Base-by-base conservation (phyloP, 2,888 invertebrate genomes). In the Sinhomidia bicolor region DNA sequence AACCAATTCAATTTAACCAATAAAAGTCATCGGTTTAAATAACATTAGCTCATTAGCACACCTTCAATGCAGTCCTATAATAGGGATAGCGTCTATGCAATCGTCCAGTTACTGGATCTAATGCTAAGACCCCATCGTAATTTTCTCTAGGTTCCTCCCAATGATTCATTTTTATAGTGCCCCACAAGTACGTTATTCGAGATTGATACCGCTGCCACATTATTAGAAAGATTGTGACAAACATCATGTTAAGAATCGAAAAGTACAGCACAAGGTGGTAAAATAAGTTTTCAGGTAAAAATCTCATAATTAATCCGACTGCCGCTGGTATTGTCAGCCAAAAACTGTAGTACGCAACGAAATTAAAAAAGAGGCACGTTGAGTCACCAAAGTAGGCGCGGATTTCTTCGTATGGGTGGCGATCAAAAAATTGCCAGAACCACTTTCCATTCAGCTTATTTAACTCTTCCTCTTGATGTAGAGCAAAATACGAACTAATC, bases 311-410 rank as follows among this genome's bases (percentile, higher is more conserved):
- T 7, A 84, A 10, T 3, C 82, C 41, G 12, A 68, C 9, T 2
- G 80, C 51, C 4, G 84, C 83, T 12, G 89, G 89, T 6, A 87
- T 17, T 5, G 29, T 17, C 1, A 88, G 65, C 17, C 44, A 44
- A 5, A 14, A 36, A n/a, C 36, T 90, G 85, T 88, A 90, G 23
- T 65, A 90, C 14, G 80, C 85, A 0, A 82, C 26, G 29, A 90
- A 90, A 10, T 88, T 85, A 44, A 90, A 90, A 17, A 68, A 90
- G 14, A 90, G 85, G 20, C 88, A 80, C 4, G 80, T 88, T 3
- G 26, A 14, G 29, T 90, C 89, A 0, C 89, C 89, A 62, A 88
- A 90, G 60, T 90, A 90, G 23, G 32, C 12, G 12, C 89, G 80
- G 9, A 89, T 81, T 1, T 76, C 78, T 23, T 89, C 89, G 54